These are phyloP conservation scores for Kobus ellipsiprymnus DNA, from an alignment of 2,113 vertebrate genomes.

Conservation along the genomic window DNA sequence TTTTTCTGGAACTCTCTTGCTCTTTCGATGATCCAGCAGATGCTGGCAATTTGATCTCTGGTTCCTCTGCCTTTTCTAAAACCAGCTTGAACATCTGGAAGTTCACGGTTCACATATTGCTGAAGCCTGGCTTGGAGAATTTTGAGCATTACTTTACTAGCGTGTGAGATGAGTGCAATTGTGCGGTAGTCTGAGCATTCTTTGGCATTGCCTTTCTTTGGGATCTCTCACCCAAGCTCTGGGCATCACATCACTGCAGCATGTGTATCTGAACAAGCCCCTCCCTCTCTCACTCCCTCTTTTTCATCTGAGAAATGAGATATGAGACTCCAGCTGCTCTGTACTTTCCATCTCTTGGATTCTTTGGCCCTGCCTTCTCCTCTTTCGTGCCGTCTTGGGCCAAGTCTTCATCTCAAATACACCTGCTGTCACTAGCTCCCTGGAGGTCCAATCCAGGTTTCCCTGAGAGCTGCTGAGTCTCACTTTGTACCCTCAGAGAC, in stretches of 20 bases:
- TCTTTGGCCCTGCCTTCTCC: not conserved
- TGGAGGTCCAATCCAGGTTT: not conserved
- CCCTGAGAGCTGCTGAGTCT: not conserved
- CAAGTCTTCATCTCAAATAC: not conserved
- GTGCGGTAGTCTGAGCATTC: not conserved
- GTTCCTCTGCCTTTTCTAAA: not conserved
- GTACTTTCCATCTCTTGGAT: not conserved
- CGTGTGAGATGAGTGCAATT: not conserved
- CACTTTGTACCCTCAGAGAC: not conserved
- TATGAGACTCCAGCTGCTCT: not conserved
- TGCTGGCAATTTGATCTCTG: not conserved
- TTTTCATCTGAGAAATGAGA: not conserved
- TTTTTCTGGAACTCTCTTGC: not conserved
- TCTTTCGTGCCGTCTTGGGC: not conserved
- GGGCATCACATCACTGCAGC: no score
- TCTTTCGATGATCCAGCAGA: accelerated
- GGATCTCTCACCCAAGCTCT: not conserved
- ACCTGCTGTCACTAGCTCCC: not conserved
- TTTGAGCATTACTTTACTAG: not conserved
- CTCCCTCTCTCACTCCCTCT: not conserved
- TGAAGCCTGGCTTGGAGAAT: not conserved
- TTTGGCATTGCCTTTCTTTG: not conserved
- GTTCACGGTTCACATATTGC: not conserved
- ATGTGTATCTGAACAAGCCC: not conserved
- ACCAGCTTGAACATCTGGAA: not conserved